These are phyloP conservation scores for Carcharodon carcharias DNA, from an alignment of 2,797 vertebrate genomes.

Conservation along the genomic window DNA sequence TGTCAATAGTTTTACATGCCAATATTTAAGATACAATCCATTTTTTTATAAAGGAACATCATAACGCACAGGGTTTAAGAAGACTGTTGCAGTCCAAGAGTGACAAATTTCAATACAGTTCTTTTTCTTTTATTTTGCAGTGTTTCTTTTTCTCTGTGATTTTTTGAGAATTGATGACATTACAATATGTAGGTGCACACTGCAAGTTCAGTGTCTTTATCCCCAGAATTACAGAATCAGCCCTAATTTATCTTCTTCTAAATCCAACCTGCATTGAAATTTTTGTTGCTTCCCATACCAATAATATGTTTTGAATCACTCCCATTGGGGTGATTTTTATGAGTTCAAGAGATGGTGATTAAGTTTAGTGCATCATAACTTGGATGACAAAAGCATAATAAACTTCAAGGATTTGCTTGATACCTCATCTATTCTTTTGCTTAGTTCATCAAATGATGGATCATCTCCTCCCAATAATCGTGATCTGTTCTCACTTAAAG, in stretches of 20 bases:
- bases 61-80: neutral
- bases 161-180: neutral
- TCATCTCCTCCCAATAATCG: constrained; percentile 68
- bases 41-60: neutral
- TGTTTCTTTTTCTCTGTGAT: neutral
- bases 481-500: constrained; percentile 51
- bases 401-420: neutral
- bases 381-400: neutral
- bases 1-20: neutral
- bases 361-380: neutral
- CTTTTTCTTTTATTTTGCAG: neutral
- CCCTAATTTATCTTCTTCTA: neutral
- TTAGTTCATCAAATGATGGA: constrained; percentile 61
- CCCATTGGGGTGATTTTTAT: neutral
- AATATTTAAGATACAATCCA: neutral
- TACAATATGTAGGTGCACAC: neutral
- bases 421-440: constrained; percentile 76
- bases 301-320: neutral
- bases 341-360: neutral
- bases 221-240: neutral
- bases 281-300: neutral
- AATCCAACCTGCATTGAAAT: neutral
- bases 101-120: neutral
- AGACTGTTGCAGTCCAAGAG: neutral
- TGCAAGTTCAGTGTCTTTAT: neutral